Percentiles rank a stretch among this genome's conserved stretches.
Conservation (phyloP, 2,797 vertebrate species). For the Hephaestus fuliginosus region DNA sequence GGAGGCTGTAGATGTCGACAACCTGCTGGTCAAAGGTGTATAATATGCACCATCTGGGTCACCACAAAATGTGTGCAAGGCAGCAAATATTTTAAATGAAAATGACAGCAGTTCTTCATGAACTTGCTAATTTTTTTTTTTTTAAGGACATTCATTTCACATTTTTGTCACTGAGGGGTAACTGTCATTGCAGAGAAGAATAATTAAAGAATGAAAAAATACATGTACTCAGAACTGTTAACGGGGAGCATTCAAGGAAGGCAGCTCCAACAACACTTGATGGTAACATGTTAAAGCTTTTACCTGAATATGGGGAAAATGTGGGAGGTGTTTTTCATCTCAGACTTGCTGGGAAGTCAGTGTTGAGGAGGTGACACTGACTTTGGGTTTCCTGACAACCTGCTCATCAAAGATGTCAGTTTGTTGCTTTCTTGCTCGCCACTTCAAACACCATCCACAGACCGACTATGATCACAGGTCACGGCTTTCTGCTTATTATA, state of each 20-base stretch:
- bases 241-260: background rate
- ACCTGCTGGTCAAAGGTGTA: background rate
- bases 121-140: background rate
- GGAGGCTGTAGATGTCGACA: background rate
- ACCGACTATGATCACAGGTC: slow-evolving; percentile 11
- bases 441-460: background rate
- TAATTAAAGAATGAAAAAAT: too few relatives aligned
- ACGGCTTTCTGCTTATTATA: slow-evolving; percentile 14
- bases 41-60: background rate
- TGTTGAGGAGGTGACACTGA: background rate
- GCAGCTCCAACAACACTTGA: background rate
- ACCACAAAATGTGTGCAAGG: background rate
- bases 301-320: background rate
- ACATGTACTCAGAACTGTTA: background rate
- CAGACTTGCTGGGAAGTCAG: slow-evolving; percentile 34
- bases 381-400: slow-evolving; percentile 24
- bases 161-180: background rate
- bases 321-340: background rate
- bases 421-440: background rate
- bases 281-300: too few relatives aligned
- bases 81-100: too few relatives aligned
- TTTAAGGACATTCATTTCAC: background rate
- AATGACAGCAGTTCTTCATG: background rate
- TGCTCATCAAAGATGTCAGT: slow-evolving; percentile 6
- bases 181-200: background rate